Evolutionary conservation across 2,797 vertebrate genomes (phyloP), one percentile per base, ranked within the genome.

Genomic region (Amniataba percoides): DNA sequence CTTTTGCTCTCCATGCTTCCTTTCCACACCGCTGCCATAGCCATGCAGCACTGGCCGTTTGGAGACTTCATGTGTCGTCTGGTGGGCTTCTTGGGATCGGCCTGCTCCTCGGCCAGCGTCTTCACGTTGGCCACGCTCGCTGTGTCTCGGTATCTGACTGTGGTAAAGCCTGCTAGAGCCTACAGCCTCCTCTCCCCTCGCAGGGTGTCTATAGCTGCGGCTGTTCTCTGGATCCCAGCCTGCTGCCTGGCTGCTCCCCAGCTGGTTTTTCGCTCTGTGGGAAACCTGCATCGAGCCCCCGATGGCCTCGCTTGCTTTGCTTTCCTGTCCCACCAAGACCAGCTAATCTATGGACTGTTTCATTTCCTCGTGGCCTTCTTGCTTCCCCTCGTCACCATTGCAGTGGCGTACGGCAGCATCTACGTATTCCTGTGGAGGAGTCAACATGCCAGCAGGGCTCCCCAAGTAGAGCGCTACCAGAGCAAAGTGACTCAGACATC

Each of bases 401-500:
- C 88, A 2, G 78, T 91, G 66, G 94, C 93, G 0, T 96, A 96
- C 11, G 40, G 80, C 23, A 80, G 80, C n/a, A 94, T 96, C 78
- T 95, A 93, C 78, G 8, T 80, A 36, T 95, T 95, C 80, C 89
- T 95, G 48, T 90, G 88, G 80, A 15, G 59, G 56, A 81, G 86
- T 18, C 90, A 55, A 36, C 83, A 73, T 0, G 25, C 72, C 0
- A 60, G 81, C 55, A 82, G 67, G 27, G 86, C 78, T 7, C 94
- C 92, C 2, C 94, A 93, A 18, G 89, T 96, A 18, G 94, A 96
- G 77, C 93, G 89, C 55, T 95, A 96, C 83, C 95, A 96, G 68
- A 89, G 63, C n/a, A 92, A 92, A 87, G 94, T 96, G 63, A 96
- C 95, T 5, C 88, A 92, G 76, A 96, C 94, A 0, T 95, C 93